Evolutionary conservation across 2,113 vertebrate species (phyloP).

Genomic region (Steatornis caripensis): DNA sequence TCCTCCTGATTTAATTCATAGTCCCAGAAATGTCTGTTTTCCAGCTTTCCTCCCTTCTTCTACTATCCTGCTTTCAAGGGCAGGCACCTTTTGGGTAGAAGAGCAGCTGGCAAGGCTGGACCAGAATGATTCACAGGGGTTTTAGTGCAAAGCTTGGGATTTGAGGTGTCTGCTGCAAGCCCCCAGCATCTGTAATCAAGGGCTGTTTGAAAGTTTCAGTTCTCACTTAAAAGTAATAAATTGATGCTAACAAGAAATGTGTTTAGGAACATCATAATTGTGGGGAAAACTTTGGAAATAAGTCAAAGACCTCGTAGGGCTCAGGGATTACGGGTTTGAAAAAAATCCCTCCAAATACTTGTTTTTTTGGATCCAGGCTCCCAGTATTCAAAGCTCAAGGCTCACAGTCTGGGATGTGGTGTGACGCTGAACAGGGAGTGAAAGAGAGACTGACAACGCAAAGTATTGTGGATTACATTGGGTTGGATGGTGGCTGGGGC

Average conservation of each 20-base stretch:
- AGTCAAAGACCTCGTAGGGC: not conserved
- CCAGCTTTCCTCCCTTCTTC: not conserved
- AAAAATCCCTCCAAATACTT: not conserved
- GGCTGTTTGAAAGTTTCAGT: not conserved
- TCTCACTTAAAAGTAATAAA: conserved; percentile 9
- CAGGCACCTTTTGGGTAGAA: not conserved
- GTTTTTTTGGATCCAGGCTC: not conserved
- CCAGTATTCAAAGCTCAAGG: not conserved
- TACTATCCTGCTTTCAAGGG: not conserved
- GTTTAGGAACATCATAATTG: not conserved
- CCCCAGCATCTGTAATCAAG: not conserved
- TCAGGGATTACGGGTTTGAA: not conserved
- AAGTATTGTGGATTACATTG: not conserved
- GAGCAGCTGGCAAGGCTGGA: conserved; percentile 8
- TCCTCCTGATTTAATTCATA: not conserved
- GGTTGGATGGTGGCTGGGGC: not conserved
- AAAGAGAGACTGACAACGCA: not conserved
- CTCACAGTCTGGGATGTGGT: not conserved
- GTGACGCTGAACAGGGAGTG: not conserved
- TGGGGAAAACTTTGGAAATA: not conserved
- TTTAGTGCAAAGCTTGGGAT: not conserved
- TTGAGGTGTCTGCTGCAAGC: not conserved
- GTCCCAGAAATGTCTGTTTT: not conserved
- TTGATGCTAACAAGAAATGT: not conserved
- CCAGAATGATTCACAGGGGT: not conserved